Base-by-base conservation (phyloP, 2,888 invertebrate genomes). In the Agrochola macilenta region DNA sequence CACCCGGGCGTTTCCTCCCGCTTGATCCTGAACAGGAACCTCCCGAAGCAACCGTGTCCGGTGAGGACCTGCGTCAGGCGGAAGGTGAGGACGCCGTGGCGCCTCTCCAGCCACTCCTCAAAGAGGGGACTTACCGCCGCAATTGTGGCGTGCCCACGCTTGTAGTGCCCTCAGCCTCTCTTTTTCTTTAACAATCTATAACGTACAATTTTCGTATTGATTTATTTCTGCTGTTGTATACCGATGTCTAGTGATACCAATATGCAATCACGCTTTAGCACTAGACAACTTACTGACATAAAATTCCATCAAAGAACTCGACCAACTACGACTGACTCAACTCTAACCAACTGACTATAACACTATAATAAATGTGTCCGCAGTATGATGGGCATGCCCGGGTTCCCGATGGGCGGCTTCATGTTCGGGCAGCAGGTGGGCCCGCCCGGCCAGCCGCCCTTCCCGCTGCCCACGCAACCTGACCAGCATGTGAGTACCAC, bases 331-430 rank as follows among this genome's bases (percentile, higher is more conserved):
- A n/a, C n/a, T n/a, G n/a, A n/a, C n/a, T n/a, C n/a, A n/a, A n/a
- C n/a, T n/a, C n/a, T n/a, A n/a, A n/a, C n/a, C n/a, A n/a, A n/a
- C 23, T 20, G 12, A 66, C 5, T 23, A 23, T 12, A 49, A 23
- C 2, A 49, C 14, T 30, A 26, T 46, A 23, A 30, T 49, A 2
- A 52, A 49, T 65, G 11, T 69, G 11, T 71, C 74, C 58, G 0
- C 86, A 92, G 93, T 54, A 80, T 93, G 88, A 89, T 93, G 91
- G 87, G 91, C 39, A 95, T 96, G 93, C 84, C 92, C 78, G 94
- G 94, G 4, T 95, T 94, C 89, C 93, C 94, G 5, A 93, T 96
- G 94, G 93, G 94, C 69, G 95, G 95, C 12, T 96, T 94, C 90
- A 93, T 96, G 96, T 96, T 95, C 90, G 95, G 95, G 0, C 94